phyloP scores from a whole-genome alignment of 2,888 invertebrate genomes.

The Paralinhomoeus sp. region DNA sequence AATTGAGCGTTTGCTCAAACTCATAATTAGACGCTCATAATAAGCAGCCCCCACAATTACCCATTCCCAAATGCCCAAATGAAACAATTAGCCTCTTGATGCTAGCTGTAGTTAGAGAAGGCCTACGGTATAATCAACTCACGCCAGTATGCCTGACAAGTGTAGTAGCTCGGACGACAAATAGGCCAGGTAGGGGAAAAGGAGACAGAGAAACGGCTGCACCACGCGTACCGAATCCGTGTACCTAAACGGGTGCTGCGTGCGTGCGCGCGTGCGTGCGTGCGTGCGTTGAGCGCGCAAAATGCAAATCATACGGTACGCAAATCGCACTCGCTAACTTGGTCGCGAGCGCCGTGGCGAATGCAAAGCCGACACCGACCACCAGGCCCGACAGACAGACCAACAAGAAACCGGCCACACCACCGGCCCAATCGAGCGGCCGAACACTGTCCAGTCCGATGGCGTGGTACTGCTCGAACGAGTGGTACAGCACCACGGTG shows the following conservation, averaged over 20 bases:
- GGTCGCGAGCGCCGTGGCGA: slow-evolving; percentile 13
- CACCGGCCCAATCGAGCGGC: slow-evolving; percentile 7
- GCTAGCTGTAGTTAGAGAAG: too few species aligned
- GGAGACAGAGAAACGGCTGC: slow-evolving; percentile 90
- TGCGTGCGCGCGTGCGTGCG: too few species aligned
- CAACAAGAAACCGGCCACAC: slow-evolving; percentile 17
- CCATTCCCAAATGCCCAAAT: too few species aligned
- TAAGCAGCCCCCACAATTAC: too few species aligned
- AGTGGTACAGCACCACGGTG: slow-evolving; percentile 44
- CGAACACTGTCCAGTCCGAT: slow-evolving; percentile 8
- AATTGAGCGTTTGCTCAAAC: too few species aligned
- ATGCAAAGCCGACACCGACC: slow-evolving; percentile 19
- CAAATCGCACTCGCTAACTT: slow-evolving; percentile 9
- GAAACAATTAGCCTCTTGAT: too few species aligned
- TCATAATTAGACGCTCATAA: too few species aligned
- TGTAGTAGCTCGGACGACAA: slow-evolving; percentile 93
- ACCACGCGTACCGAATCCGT: slow-evolving; percentile 40
- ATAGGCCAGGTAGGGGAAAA: slow-evolving; percentile 90
- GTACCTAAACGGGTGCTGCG: too few species aligned
- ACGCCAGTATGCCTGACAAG: slow-evolving; percentile 93
- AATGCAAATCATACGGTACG: too few species aligned
- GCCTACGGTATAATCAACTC: too few species aligned
- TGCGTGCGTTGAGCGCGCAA: too few species aligned
- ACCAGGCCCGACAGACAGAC: slow-evolving; percentile 19
- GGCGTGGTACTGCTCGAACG: neutral